Percentiles rank a stretch among this genome's conserved stretches.
Evolutionary conservation across 2,888 invertebrate species (phyloP).

Genomic region (Orgyia antiqua): DNA sequence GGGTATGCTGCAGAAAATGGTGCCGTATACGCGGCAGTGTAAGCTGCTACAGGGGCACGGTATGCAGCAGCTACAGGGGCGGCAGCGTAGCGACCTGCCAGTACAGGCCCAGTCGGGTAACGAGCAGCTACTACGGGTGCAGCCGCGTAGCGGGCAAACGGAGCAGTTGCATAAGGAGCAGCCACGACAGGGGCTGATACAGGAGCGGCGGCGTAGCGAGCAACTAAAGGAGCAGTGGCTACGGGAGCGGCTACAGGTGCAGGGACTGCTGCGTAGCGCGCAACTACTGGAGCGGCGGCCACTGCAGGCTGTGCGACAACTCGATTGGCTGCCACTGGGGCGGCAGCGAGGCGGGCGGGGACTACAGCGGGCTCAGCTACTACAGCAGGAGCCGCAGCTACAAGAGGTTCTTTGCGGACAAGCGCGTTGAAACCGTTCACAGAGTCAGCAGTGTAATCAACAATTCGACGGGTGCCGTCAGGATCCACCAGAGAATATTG

Average conservation of each 20-base stretch:
- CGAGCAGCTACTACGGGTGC: constrained; percentile 23
- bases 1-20: constrained; percentile 2
- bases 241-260: constrained; percentile 13
- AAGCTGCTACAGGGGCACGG: constrained; percentile 19
- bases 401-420: constrained; percentile 49
- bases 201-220: constrained; percentile 7
- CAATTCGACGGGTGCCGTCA: constrained; percentile 58
- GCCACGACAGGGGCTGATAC: constrained; percentile 27
- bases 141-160: constrained; percentile 74
- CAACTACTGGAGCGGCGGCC: constrained; percentile 12
- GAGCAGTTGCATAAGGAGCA: constrained; percentile 46
- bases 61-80: constrained; percentile 19
- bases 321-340: not conserved
- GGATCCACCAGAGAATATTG: constrained; percentile 56
- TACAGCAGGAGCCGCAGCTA: constrained; percentile 26
- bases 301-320: constrained; percentile 5
- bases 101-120: constrained; percentile 61
- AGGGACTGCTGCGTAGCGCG: constrained; percentile 11
- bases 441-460: constrained; percentile 57
- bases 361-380: constrained; percentile 30
- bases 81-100: constrained; percentile 72
- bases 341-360: constrained; percentile 19
- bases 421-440: constrained; percentile 62
- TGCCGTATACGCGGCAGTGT: not conserved
- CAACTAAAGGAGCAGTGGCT: constrained; percentile 16